Percentiles rank a stretch among this genome's conserved stretches.
Evolutionary conservation across 92 coral and sea anemone species (phyloP).

Genomic region (Epizoanthus illoricatus): DNA sequence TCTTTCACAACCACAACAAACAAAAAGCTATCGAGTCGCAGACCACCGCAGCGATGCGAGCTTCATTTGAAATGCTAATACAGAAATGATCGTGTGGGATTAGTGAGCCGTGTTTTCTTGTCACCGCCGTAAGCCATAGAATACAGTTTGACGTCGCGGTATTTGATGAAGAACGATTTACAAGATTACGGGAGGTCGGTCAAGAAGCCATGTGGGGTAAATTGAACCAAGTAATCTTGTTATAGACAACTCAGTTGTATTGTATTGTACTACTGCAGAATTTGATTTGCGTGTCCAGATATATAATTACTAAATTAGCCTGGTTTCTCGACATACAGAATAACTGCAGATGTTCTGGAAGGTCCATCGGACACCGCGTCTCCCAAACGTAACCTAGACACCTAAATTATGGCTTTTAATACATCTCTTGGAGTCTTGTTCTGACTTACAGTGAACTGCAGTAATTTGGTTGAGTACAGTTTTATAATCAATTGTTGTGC

Average conservation of each 20-base stretch:
- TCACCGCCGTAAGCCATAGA: not conserved
- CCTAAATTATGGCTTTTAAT: no score
- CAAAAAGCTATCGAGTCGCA: not conserved
- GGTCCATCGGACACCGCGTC: no score
- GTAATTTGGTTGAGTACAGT: no score
- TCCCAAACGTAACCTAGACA: no score
- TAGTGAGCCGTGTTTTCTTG: not conserved
- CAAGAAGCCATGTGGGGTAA: constrained; percentile 28
- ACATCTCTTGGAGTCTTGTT: no score
- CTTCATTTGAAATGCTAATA: not conserved
- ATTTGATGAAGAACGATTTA: constrained; percentile 20
- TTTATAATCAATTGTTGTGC: no score
- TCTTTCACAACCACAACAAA: constrained; percentile 20
- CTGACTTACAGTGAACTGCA: no score
- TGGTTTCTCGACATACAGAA: no score
- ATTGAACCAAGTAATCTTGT: constrained; percentile 24
- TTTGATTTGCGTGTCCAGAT: no score
- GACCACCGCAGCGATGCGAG: constrained; percentile 32
- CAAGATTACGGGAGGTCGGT: constrained; percentile 28
- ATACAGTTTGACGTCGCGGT: not conserved
- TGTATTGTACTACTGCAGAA: not conserved
- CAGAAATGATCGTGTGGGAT: not conserved
- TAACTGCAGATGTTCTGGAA: no score
- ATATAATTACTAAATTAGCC: no score
- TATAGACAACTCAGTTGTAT: not conserved